phyloP scores from a whole-genome alignment of 2,888 invertebrate genomes.

The Chrysolina haemoptera region DNA sequence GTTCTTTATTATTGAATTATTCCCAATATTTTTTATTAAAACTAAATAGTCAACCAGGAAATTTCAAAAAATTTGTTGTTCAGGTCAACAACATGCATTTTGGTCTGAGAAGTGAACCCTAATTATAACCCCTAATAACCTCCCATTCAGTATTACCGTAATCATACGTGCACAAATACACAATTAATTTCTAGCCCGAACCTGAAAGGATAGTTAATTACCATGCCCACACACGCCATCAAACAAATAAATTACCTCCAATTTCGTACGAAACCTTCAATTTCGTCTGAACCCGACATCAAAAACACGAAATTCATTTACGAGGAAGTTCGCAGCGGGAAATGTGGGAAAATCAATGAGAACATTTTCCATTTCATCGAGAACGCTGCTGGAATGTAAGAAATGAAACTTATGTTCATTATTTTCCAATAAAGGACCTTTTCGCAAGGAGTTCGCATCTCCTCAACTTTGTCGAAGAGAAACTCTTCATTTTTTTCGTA shows the following conservation, averaged over 20 bases:
- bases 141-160: slow-evolving; percentile 9
- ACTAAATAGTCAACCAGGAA: too few relatives aligned
- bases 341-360: slow-evolving; percentile 23
- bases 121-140: background rate
- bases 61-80: background rate
- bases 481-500: slow-evolving; percentile 21
- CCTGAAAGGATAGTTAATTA: slow-evolving; percentile 31
- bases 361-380: slow-evolving; percentile 26
- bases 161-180: slow-evolving; percentile 18
- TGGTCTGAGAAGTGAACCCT: background rate
- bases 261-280: slow-evolving; percentile 20
- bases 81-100: background rate
- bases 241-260: slow-evolving; percentile 19
- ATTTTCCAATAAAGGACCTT: slow-evolving; percentile 28
- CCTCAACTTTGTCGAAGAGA: slow-evolving; percentile 17
- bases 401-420: slow-evolving; percentile 31
- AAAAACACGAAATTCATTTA: slow-evolving; percentile 21
- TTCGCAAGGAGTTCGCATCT: slow-evolving; percentile 14
- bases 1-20: too few relatives aligned
- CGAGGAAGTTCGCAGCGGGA: slow-evolving; percentile 13
- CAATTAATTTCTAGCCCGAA: slow-evolving; percentile 20
- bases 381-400: slow-evolving; percentile 19
- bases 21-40: too few relatives aligned
- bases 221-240: slow-evolving; percentile 26
- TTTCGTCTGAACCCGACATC: slow-evolving; percentile 18